These are phyloP conservation scores for Chymomyza fuscimana DNA, from an alignment of 2,888 invertebrate species.

Conservation along the genomic window DNA sequence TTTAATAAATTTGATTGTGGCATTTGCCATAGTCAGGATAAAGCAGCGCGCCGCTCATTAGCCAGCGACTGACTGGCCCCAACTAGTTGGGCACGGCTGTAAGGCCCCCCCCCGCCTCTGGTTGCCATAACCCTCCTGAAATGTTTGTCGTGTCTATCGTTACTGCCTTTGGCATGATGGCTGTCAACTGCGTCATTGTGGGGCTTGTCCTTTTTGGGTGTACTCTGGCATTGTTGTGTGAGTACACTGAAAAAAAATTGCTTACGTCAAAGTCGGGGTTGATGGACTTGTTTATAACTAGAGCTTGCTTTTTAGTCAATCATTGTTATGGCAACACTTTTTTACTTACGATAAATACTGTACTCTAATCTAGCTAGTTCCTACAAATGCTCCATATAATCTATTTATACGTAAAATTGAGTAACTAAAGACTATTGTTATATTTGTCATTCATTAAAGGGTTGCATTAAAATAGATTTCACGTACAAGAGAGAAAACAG, in stretches of 20 bases:
- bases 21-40: background rate
- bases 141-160: slow-evolving; percentile 17
- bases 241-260: background rate
- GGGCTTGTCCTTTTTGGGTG: slow-evolving; percentile 11
- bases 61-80: slow-evolving; percentile 60
- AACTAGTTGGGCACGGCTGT: slow-evolving; percentile 32
- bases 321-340: no score
- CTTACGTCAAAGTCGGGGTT: background rate
- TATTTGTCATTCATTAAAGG: no score
- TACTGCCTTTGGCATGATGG: slow-evolving; percentile 44
- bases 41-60: slow-evolving; percentile 4
- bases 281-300: background rate
- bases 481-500: no score
- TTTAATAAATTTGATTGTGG: slow-evolving; percentile 25
- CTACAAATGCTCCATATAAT: no score
- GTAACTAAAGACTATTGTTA: no score
- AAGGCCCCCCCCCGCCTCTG: no score
- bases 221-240: slow-evolving; percentile 5
- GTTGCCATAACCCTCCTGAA: background rate
- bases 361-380: no score
- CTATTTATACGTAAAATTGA: no score
- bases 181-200: slow-evolving; percentile 68
- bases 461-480: no score
- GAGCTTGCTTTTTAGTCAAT: no score
- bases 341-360: no score